Base-by-base conservation (phyloP, 2,888 invertebrate species). In the Zelleria hepariella region DNA sequence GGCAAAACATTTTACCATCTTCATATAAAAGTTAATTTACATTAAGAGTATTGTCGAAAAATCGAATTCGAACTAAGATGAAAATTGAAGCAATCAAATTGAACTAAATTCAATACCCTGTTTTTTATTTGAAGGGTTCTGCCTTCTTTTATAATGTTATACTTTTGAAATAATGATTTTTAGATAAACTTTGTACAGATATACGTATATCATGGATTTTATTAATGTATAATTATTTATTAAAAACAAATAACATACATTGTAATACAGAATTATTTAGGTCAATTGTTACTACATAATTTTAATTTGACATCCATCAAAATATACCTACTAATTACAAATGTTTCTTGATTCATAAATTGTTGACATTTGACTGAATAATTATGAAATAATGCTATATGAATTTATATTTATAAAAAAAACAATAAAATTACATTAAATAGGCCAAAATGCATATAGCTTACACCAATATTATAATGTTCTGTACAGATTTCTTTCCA, bases 41-140 rank as follows among this genome's bases (percentile, higher is more conserved):
- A 68, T 70, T 72, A 71, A 73, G 71, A 76, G 81, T 83, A 83
- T 83, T 83, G 82, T 82, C 82, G 71, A 75, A 10, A 75, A 77
- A 71, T 77, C 76, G 69, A 74, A 75, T 73, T 72, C 68, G 67
- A 80, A 73, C 59, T 63, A 66, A 66, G 65, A 66, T 64, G 68
- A 67, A 69, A 68, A 63, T 61, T 62, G 20, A 66, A 67, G 24
- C 53, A 66, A 60, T 59, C 64, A 70, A 67, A 66, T 42, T 47
- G 59, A 74, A 77, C 62, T 61, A 71, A 75, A 75, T 58, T 65
- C 68, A 69, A 77, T 82, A 83, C 82, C 82, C 82, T 82, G 82
- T 55, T 80, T 73, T n/a, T 42, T 42, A 42, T 68, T 66, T 67
- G 67, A 72, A 71, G 70, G 74, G 67, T 67, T 62, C 60, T 62